Base-by-base conservation (phyloP, 1,140 invertebrate species). In the Cotesia glomerata region DNA sequence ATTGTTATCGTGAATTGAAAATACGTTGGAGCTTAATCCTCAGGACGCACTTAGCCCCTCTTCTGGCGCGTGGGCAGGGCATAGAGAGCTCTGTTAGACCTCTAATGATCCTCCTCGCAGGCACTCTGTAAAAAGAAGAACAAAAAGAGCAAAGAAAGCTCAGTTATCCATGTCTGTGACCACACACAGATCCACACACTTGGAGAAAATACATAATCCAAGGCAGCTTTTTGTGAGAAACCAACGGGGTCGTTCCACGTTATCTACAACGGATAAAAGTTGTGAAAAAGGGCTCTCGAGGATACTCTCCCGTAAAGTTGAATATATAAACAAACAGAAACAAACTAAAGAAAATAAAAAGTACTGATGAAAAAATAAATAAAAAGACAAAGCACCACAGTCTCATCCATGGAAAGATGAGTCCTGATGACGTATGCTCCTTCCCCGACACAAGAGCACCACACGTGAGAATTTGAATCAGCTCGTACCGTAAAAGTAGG, bases 1-100 rank as follows among this genome's bases (percentile, higher is more conserved):
- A 83, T 82, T 80, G 78, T 76, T 79, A 80, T 80, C 75, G 80
- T 75, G 79, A 79, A 83, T 84, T 82, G 80, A 82, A 84, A 83
- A 82, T 82, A 81, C 77, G 76, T 73, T 69, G 65, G 56, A 65
- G 76, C 74, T 83, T 82, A 81, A 82, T 81, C 75, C 75, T 34
- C 52, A 71, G 63, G 73, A 69, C n/a, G 35, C 45, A 18, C 52
- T 56, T 54, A 26, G 26, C 69, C 72, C 62, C 74, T 64, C 75
- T 65, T 14, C 45, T 49, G 39, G 39, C 26, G 26, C 26, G 26
- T 26, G 26, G 26, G 1, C 26, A 26, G 26, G 26, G 26, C 26
- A 26, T 26, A 26, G 26, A 26, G 8, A 7, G 11, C 39, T 45
- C 39, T 5, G 39, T 26, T 58, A 49, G 45, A 71, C 62, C 61